Evolutionary conservation across 2,888 invertebrate species (phyloP), one percentile per base, ranked within the genome.

Genomic region (Pristionchus arcanus): DNA sequence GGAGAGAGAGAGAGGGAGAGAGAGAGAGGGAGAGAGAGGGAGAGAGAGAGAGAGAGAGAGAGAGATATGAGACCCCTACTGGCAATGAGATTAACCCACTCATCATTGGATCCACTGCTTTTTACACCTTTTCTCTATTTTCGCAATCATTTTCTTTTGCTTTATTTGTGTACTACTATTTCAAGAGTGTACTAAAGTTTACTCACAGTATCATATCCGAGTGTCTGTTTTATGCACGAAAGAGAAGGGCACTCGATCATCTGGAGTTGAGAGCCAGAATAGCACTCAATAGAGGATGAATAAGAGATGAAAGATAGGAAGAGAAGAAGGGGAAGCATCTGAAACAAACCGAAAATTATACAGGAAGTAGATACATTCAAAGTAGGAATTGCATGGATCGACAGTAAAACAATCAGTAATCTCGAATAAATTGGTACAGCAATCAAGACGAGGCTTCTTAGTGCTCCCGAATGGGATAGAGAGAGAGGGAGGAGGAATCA

Each of bases 191-290:
- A 15, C 66, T 31, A 31, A 25, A 15, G 31, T 68, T n/a, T n/a
- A 89, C 93, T 59, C 90, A 94, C 94, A 91, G 94, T 94, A 91
- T 94, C 94, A 88, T 94, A 91, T 87, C 94, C 94, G 37, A 94
- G 91, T n/a, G 94, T 93, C 89, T 94, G 94, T 90, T 94, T 94
- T 89, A 94, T 95, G 90, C 94, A 94, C 66, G 92, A 93, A 84
- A 94, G 89, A 81, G 93, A 93, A 15, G 94, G 93, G 86, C 94
- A 94, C 88, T 95, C 94, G 90, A 94, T 92, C 74, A 94, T 93
- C 89, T 92, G 92, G 42, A 95, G 91, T 89, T 94, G 94, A 87
- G 93, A 93, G 34, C 94, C 94, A 63, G 94, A 93, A 90, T 94
- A 95, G 85, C 94, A 94, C 91, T 94, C 93, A 85, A 94, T 94